Conservation (phyloP, 1,140 invertebrate genomes). For the Drosophila lacteicornis region DNA sequence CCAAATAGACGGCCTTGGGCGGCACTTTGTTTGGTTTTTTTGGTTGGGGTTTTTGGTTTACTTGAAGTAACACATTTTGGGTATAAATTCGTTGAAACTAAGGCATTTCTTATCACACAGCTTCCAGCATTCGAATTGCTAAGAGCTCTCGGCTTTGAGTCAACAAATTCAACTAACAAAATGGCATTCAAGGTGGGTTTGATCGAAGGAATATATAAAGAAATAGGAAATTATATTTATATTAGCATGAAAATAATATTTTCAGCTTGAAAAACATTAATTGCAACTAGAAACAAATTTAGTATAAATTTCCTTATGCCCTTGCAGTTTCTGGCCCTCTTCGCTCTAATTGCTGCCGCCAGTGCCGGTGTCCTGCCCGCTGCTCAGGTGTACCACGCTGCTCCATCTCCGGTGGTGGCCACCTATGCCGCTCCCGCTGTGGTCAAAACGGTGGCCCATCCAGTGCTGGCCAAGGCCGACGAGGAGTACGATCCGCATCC, state of each 20-base stretch:
- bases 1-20: constrained; percentile 15
- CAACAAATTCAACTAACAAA: constrained; percentile 17
- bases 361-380: constrained; percentile 50
- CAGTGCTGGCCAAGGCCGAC: constrained; percentile 48
- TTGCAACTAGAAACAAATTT: neutral
- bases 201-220: neutral
- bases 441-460: constrained; percentile 46
- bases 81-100: constrained; percentile 6
- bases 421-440: constrained; percentile 24
- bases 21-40: neutral
- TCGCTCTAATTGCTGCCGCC: constrained; percentile 49
- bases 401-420: constrained; percentile 14
- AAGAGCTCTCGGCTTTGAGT: neutral
- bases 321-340: constrained; percentile 49
- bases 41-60: constrained; percentile 1
- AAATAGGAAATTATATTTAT: neutral
- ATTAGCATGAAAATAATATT: neutral
- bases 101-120: constrained; percentile 44
- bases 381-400: constrained; percentile 43
- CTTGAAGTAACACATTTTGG: neutral
- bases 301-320: no score
- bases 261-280: neutral
- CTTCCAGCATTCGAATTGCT: constrained; percentile 1
- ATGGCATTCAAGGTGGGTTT: constrained; percentile 60
- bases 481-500: constrained; percentile 83